Evolutionary conservation across 1,140 invertebrate genomes (phyloP), one percentile per base, ranked within the genome.

Genomic region (Varroa destructor): DNA sequence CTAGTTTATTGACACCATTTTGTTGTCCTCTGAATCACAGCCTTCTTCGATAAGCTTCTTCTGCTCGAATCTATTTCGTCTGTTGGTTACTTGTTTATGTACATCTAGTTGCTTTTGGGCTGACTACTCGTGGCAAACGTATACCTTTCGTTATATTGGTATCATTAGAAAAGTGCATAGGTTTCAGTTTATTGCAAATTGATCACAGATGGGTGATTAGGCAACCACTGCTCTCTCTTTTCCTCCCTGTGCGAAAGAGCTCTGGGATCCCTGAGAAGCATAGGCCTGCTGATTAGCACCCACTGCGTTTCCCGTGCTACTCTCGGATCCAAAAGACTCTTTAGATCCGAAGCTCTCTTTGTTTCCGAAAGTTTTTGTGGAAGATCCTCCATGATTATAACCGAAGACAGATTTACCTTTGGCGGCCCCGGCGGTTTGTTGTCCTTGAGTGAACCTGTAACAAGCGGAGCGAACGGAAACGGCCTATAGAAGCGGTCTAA

Each of bases 311-410:
- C 61, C 61, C 46, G 61, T 3, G 8, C 12, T 67, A 67, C 14
- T 67, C 61, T 67, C 61, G 61, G 61, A 67, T 67, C 61, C 61
- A 67, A 67, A 67, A 67, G 61, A 67, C 40, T 67, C 61, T 67
- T 67, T 67, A 1, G 61, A 36, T 36, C 14, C 12, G 61, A 40
- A 67, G 14, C 12, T 36, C 40, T 67, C 61, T 37, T 67, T 67
- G 37, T 67, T 67, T 37, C 61, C 61, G 61, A 67, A 67, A 3
- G 61, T 67, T 46, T 67, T 67, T 40, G 61, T 67, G 61, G 61
- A 12, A 0, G 61, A 67, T 14, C 61, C 61, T 40, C 61, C 61
- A 12, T 67, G 61, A 67, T 67, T 67, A 46, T 67, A 67, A 43
- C 61, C 61, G 36, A 36, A 67, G 61, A 37, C 61, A 43, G 61